These are phyloP conservation scores for Aplodontia rufa DNA, from an alignment of 2,113 vertebrate species.

Conservation along the genomic window DNA sequence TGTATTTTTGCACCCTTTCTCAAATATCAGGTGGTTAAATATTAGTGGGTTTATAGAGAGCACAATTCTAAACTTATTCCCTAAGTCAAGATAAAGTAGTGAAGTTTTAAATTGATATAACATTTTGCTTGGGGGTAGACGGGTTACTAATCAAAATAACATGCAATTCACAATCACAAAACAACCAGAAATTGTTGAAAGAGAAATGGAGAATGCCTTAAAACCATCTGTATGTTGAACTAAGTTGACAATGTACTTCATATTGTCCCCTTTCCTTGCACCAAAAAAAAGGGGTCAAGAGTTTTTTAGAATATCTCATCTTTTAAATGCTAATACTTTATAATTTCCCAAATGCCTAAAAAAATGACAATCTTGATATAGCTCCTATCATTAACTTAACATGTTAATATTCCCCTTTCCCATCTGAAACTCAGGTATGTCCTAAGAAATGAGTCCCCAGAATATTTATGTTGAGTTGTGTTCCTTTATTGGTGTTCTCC, in stretches of 20 bases:
- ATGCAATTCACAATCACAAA: background rate
- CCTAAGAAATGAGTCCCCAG: slow-evolving; percentile 37
- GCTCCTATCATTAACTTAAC: background rate
- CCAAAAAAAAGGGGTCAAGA: slow-evolving; percentile 18
- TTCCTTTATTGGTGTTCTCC: slow-evolving; percentile 3
- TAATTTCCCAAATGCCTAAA: slow-evolving; percentile 31
- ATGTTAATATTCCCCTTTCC: background rate
- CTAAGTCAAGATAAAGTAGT: background rate
- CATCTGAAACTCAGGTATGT: slow-evolving; percentile 17
- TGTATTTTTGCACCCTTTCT: too few relatives aligned
- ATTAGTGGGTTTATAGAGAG: slow-evolving; percentile 50
- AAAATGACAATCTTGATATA: slow-evolving; percentile 16
- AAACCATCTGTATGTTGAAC: background rate
- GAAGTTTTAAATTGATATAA: slow-evolving; percentile 19
- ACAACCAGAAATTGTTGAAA: background rate
- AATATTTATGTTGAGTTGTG: slow-evolving; percentile 42
- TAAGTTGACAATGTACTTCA: slow-evolving; percentile 6
- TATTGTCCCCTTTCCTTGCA: background rate
- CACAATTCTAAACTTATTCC: background rate
- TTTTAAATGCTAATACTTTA: background rate
- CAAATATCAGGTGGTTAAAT: too few relatives aligned
- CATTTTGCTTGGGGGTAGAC: background rate
- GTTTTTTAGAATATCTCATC: background rate
- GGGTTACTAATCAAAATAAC: slow-evolving; percentile 36
- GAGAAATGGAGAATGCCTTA: background rate